Conservation (phyloP, 2,113 vertebrate species). For the Rhagologus leucostigma region DNA sequence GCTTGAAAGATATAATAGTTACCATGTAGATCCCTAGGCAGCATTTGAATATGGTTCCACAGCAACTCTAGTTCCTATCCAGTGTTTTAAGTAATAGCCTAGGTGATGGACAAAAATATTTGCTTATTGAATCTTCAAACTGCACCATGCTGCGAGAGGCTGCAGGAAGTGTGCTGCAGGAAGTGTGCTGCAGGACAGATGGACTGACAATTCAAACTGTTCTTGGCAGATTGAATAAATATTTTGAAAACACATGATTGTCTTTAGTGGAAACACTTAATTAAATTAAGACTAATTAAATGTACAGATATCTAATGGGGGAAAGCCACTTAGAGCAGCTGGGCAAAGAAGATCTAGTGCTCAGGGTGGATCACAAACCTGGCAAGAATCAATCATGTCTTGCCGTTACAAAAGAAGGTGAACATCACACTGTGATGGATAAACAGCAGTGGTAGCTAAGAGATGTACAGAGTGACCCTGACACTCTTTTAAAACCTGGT, state of each 20-base stretch:
- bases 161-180: neutral
- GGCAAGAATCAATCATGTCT: neutral
- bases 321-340: neutral
- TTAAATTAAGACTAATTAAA: neutral
- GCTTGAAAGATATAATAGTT: neutral
- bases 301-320: neutral
- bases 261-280: neutral
- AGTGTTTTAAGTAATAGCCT: neutral
- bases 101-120: neutral
- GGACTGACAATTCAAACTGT: neutral
- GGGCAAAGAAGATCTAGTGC: neutral
- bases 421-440: neutral
- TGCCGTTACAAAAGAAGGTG: neutral
- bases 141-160: neutral
- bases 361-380: neutral
- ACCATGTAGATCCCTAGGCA: neutral
- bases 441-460: neutral
- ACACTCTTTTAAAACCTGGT: neutral
- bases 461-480: neutral
- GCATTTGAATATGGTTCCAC: neutral
- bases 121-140: neutral
- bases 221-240: neutral
- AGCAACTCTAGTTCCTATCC: fast-evolving
- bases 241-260: neutral
- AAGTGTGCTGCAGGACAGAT: neutral